These are phyloP conservation scores for Scaptomyza polygonia DNA, from an alignment of 2,888 invertebrate species.

Conservation along the genomic window DNA sequence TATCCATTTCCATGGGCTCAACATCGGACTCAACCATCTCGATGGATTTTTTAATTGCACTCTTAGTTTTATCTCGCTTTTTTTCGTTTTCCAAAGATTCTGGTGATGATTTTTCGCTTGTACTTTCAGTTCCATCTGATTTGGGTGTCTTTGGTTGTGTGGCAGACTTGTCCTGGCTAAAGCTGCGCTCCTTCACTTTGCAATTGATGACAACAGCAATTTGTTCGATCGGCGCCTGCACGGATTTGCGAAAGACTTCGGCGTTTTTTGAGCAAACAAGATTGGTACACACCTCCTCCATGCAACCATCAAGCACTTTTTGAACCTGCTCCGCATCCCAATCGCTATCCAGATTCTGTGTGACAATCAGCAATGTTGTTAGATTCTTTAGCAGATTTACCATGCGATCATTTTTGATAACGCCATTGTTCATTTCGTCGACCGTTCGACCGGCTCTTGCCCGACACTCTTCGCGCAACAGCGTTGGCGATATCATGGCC, in stretches of 20 bases:
- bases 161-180: constrained; percentile 37
- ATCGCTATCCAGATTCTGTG: constrained; percentile 84
- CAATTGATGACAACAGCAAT: constrained; percentile 81
- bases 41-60: constrained; percentile 5
- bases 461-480: constrained; percentile 93
- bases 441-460: constrained; percentile 94
- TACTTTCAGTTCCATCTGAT: constrained; percentile 24
- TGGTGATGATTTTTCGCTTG: constrained; percentile 1
- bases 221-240: constrained; percentile 92
- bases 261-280: constrained; percentile 90
- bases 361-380: constrained; percentile 90
- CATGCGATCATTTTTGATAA: constrained; percentile 87
- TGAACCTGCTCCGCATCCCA: constrained; percentile 92
- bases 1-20: constrained; percentile 47
- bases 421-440: constrained; percentile 88
- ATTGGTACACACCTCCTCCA: constrained; percentile 92
- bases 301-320: constrained; percentile 95
- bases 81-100: background rate
- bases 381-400: constrained; percentile 93
- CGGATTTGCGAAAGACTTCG: constrained; percentile 92
- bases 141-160: constrained; percentile 41
- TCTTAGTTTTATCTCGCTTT: background rate
- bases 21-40: constrained; percentile 24
- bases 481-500: constrained; percentile 94
- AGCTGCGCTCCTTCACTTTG: constrained; percentile 52